Base-by-base conservation (phyloP, 1,140 invertebrate genomes). In the Plectrocnemia conspersa region DNA sequence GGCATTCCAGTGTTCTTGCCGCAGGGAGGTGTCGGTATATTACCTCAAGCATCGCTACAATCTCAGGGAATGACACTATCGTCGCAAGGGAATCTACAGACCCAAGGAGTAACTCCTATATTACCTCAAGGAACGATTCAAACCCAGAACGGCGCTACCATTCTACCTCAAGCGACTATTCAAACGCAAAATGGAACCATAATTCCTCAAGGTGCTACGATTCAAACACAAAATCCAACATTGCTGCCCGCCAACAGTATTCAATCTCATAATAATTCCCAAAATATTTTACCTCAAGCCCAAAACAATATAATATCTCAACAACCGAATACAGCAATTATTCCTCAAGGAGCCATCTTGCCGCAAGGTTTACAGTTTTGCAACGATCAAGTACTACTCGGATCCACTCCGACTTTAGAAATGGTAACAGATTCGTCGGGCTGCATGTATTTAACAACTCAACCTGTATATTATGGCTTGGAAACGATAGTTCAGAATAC, bases 401-500 rank as follows among this genome's bases (percentile, higher is more conserved):
- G 82, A 48, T 79, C 82, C 1, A 73, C 82, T 2, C 81, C 82
- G 5, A 81, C 80, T 9, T 65, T 88, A 35, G 85, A 88, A 65
- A 82, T 85, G 75, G 81, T 83, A 11, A 78, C 80, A 3, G 77
- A 83, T 64, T 82, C 81, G 0, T 81, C 81, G 32, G 80, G 81
- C 1, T 81, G 80, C 48, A 83, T 85, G 75, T 82, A 84, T 59
- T 72, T 86, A 25, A 71, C 73, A 38, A 74, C 73, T 13, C 85
- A 87, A 56, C 86, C 86, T 1, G 82, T 89, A 65, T 88, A 87
- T 64, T 88, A 88, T 56, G 85, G 85, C 1, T 74, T 89, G 56
- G 87, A 89, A 70, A 89, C 87, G 0, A 88, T 89, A 49, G 86
- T 89, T 9, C 87, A 88, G 67, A 89, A 89, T 64, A 89, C 87